phyloP scores from a whole-genome alignment of 2,888 invertebrate species.

The Drosophila neoperkinsi region DNA sequence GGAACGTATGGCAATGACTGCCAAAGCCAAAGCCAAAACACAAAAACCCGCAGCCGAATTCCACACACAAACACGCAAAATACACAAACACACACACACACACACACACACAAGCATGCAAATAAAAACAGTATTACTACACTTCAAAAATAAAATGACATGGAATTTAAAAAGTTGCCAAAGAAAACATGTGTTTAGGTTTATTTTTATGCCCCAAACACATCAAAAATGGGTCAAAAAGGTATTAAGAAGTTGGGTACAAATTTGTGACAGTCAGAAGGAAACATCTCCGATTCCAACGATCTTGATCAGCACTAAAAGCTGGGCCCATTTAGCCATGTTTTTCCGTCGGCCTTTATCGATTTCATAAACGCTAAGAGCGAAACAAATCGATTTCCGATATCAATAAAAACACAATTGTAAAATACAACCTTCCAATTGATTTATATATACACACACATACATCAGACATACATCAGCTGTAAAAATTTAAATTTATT shows the following conservation, averaged over 20 bases:
- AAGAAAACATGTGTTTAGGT: neutral
- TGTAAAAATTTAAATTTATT: neutral
- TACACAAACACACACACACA: conserved; percentile 12
- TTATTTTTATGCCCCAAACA: neutral
- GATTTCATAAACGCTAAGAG: neutral
- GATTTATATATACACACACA: neutral
- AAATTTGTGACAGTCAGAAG: neutral
- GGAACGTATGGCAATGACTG: conserved; percentile 70
- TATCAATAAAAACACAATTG: neutral
- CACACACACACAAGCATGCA: conserved; percentile 8
- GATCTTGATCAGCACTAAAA: neutral
- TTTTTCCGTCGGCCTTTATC: neutral
- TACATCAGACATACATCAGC: neutral
- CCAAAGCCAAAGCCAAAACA: conserved; percentile 26
- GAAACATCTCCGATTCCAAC: neutral
- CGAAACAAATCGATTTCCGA: neutral
- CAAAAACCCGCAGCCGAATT: conserved; percentile 11
- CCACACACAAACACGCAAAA: neutral
- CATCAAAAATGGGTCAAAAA: neutral
- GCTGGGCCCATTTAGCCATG: neutral
- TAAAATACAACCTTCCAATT: neutral
- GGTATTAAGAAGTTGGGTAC: neutral
- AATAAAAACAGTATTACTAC: conserved; percentile 9
- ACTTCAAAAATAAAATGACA: neutral
- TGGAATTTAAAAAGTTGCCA: neutral